Conservation (phyloP, 2,113 vertebrate species). For the Gymnarchus niloticus region DNA sequence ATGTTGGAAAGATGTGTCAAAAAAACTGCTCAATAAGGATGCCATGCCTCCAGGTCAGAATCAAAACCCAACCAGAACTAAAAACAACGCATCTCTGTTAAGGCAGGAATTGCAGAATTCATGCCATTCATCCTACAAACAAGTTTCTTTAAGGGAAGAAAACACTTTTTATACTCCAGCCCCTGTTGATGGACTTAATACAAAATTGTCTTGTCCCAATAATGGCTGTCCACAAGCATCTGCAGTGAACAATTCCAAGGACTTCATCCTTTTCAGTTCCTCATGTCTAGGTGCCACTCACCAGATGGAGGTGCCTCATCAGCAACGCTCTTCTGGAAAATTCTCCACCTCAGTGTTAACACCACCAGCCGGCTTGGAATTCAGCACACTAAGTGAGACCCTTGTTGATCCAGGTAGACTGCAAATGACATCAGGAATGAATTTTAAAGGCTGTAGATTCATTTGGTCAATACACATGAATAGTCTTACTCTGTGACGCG, state of each 20-base stretch:
- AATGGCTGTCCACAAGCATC: not conserved
- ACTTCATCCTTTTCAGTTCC: slow-evolving; percentile 69
- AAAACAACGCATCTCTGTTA: slow-evolving; percentile 27
- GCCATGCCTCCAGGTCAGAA: slow-evolving; percentile 24
- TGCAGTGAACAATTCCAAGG: slow-evolving; percentile 36
- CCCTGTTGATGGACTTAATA: slow-evolving; percentile 11
- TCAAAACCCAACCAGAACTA: slow-evolving; percentile 8
- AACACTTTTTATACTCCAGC: not conserved
- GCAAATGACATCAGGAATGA: not conserved
- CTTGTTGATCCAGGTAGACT: slow-evolving; percentile 44
- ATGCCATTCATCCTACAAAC: slow-evolving; percentile 1
- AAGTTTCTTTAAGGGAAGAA: not conserved
- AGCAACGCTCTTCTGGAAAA: slow-evolving; percentile 36
- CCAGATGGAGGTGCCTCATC: slow-evolving; percentile 46
- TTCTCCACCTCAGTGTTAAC: slow-evolving; percentile 63
- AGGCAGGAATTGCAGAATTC: slow-evolving; percentile 26
- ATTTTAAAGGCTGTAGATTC: not conserved
- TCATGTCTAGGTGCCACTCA: slow-evolving; percentile 46
- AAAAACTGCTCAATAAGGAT: slow-evolving; percentile 61
- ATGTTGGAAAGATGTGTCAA: slow-evolving; percentile 55
- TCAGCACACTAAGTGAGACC: slow-evolving; percentile 53
- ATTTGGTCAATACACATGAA: not conserved
- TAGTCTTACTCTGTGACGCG: no score
- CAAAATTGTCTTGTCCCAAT: not conserved
- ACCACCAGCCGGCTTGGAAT: slow-evolving; percentile 69